Evolutionary conservation across 2,113 vertebrate genomes (phyloP), one percentile per base, ranked within the genome.

Genomic region (Semicossyphus pulcher): DNA sequence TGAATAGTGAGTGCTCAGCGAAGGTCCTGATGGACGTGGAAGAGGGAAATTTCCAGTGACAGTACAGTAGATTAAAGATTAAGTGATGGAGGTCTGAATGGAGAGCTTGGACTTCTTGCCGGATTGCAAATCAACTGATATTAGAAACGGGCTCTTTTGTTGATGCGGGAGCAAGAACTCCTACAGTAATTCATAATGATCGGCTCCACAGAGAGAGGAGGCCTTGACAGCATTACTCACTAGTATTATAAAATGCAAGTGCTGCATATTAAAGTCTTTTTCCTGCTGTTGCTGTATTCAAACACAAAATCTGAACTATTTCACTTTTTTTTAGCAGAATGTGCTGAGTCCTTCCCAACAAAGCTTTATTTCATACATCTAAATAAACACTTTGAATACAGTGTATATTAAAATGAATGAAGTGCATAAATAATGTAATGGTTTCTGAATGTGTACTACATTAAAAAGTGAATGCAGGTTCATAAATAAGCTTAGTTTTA

Each of bases 1-100:
- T 53, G 75, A 87, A 81, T 84, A 82, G 62, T 83, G 76, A 82
- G 59, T 72, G 75, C 81, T 92, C 85, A 86, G 86, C 78, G 79
- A 76, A 86, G 76, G 70, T 57, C 56, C 62, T 80, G 72, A 80
- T 60, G 60, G 81, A 85, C 80, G 5, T 52, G 54, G 48, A 67
- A 83, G 78, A 75, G 45, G 37, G 32, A 74, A 39, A 78, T 85
- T 84, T 83, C 53, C 52, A 56, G 36, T 80, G 79, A 76, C 78
- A 62, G 53, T 60, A 75, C 37, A 74, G 49, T 56, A 72, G 66
- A 86, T 84, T 78, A 87, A 84, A 84, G 54, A 83, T 86, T 51
- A 62, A 48, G 48, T 68, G 78, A 73, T 58, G 63, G 79, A 51
- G 65, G 47, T 37, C 70, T 84, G 52, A 86, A 85, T 66, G 45